These are phyloP conservation scores for Typhlichthys subterraneus DNA, from an alignment of 2,797 vertebrate genomes.

Conservation along the genomic window DNA sequence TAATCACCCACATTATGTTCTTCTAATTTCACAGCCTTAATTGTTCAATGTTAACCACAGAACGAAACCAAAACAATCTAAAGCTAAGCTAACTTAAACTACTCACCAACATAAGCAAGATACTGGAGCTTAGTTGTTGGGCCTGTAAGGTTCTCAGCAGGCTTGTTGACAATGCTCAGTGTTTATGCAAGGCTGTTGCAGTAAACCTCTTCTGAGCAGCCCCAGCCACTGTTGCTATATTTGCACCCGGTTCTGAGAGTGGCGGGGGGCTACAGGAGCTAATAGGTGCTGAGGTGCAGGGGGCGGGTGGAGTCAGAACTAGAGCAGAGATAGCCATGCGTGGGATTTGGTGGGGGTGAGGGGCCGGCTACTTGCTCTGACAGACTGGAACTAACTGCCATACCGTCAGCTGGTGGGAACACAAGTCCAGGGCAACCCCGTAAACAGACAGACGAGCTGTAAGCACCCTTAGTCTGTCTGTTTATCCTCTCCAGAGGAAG, in stretches of 20 bases:
- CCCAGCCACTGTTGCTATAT: slow-evolving; percentile 65
- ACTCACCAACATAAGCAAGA: slow-evolving; percentile 60
- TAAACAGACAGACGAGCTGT: slow-evolving; percentile 65
- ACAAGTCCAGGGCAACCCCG: slow-evolving; percentile 53
- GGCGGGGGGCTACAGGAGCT: slow-evolving; percentile 12
- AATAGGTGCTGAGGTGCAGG: slow-evolving; percentile 26
- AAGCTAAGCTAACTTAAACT: slow-evolving; percentile 15
- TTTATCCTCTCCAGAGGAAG: not conserved
- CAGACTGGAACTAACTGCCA: slow-evolving; percentile 25
- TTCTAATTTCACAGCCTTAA: not conserved
- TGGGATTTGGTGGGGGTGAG: not conserved
- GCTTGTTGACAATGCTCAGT: slow-evolving; percentile 30
- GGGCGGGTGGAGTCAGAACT: slow-evolving; percentile 51
- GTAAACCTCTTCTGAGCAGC: slow-evolving; percentile 51
- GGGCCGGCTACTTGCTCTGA: slow-evolving; percentile 28
- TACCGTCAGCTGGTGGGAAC: slow-evolving; percentile 54
- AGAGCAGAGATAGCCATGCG: slow-evolving; percentile 28
- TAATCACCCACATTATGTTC: too few relatives aligned
- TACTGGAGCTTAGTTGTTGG: slow-evolving; percentile 12
- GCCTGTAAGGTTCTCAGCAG: slow-evolving; percentile 17
- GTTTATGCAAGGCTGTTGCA: slow-evolving; percentile 57
- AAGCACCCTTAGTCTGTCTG: not conserved
- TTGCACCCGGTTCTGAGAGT: slow-evolving; percentile 35
- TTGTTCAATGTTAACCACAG: not conserved
- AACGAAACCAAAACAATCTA: slow-evolving; percentile 9